Percentiles rank a stretch among this genome's conserved stretches.
Conservation (phyloP, 2,888 invertebrate species). For the Augochlorella aurata region DNA sequence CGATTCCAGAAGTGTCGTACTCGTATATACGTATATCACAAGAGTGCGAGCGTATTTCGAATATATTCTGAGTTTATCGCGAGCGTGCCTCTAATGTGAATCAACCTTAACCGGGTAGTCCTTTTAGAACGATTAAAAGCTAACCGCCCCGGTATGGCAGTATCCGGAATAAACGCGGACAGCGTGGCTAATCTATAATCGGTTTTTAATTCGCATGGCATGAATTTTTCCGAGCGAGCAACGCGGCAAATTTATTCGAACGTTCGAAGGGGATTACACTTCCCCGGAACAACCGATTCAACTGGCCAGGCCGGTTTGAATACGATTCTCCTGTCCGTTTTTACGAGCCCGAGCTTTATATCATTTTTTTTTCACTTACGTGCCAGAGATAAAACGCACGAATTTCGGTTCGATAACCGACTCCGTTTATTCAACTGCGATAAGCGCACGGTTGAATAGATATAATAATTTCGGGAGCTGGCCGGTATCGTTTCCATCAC, state of each 20-base stretch:
- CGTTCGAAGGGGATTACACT: constrained; percentile 19
- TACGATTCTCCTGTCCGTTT: neutral
- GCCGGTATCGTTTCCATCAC: neutral
- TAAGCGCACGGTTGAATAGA: neutral
- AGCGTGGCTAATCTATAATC: constrained; percentile 15
- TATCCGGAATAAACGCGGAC: constrained; percentile 13
- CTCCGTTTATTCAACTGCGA: neutral
- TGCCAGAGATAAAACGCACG: neutral
- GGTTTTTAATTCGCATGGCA: constrained; percentile 5
- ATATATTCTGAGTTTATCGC: neutral
- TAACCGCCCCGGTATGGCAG: neutral
- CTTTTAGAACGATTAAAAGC: constrained; percentile 7
- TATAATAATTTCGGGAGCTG: neutral
- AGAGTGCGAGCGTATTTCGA: neutral
- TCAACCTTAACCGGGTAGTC: neutral
- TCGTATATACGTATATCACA: neutral
- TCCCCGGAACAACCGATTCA: neutral
- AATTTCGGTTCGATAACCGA: neutral
- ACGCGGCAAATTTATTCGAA: constrained; percentile 9
- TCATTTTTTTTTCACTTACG: constrained; percentile 21
- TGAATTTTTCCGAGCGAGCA: constrained; percentile 11
- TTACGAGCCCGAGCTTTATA: neutral
- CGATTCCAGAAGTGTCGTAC: no score
- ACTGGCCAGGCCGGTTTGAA: neutral
- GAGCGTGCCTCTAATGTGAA: neutral